Conservation (phyloP, 2,113 vertebrate genomes). For the Saguinus imperator region DNA sequence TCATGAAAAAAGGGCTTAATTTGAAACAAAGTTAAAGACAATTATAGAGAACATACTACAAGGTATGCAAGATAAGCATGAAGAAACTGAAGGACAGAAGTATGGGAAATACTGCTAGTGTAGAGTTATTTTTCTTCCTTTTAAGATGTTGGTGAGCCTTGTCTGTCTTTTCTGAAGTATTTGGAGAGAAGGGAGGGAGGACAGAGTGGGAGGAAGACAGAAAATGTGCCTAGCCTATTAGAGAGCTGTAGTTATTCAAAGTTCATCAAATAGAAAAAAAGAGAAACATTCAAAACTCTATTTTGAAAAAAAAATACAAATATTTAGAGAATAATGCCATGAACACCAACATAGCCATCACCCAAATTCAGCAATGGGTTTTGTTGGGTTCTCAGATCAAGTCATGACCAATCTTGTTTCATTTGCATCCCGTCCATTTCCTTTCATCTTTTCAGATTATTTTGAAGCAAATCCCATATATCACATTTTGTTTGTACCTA, state of each 20-base stretch:
- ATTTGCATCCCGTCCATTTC: not conserved
- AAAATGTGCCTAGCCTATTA: not conserved
- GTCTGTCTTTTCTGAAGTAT: not conserved
- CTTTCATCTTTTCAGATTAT: not conserved
- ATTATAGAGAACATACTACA: not conserved
- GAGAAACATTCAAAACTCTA: not conserved
- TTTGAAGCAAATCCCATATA: not conserved
- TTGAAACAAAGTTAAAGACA: not conserved
- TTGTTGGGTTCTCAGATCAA: not conserved
- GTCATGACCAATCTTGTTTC: not conserved
- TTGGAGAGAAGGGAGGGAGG: not conserved
- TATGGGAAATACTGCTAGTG: not conserved
- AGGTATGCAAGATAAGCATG: not conserved
- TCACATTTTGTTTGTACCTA: not conserved
- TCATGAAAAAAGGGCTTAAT: not conserved
- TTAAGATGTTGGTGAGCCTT: not conserved
- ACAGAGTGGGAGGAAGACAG: not conserved
- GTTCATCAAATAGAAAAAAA: not conserved
- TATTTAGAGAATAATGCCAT: not conserved
- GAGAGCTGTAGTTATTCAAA: not conserved
- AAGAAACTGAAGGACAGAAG: not conserved
- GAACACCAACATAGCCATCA: not conserved
- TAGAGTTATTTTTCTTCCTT: not conserved
- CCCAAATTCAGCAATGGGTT: not conserved
- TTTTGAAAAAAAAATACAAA: not conserved